phyloP scores from a whole-genome alignment of 2,797 vertebrate genomes.

The Epinephelus awoara region DNA sequence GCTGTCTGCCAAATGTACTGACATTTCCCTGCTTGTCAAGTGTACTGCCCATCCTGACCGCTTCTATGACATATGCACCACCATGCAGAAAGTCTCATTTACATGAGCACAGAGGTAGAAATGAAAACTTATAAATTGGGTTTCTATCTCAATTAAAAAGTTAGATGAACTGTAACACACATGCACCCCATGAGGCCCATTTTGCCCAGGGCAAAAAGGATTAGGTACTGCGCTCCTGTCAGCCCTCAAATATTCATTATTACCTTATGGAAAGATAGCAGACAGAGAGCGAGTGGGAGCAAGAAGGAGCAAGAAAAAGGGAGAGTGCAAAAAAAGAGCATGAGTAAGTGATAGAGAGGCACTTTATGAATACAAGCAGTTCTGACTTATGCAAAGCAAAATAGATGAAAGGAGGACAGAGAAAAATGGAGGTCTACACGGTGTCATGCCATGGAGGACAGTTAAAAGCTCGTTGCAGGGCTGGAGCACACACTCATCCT shows the following conservation, averaged over 20 bases:
- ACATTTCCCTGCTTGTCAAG: constrained; percentile 37
- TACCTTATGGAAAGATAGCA: constrained; percentile 77
- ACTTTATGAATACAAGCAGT: constrained; percentile 72
- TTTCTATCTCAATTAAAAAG: constrained; percentile 81
- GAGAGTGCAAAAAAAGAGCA: constrained; percentile 42
- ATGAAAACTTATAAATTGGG: constrained; percentile 77
- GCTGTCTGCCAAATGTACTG: constrained; percentile 21
- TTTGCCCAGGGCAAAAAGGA: constrained; percentile 78
- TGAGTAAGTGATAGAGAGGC: constrained; percentile 63
- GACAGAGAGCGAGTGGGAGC: constrained; percentile 61
- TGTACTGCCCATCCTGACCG: constrained; percentile 26
- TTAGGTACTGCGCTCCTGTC: constrained; percentile 76
- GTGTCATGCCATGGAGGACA: constrained; percentile 79
- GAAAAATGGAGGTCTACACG: constrained; percentile 73
- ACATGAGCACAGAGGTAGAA: constrained; percentile 66
- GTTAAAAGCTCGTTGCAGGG: constrained; percentile 75
- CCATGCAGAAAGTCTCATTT: constrained; percentile 67
- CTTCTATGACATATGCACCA: constrained; percentile 43
- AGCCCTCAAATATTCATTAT: constrained; percentile 82
- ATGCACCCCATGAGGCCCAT: constrained; percentile 72
- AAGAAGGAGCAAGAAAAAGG: constrained; percentile 50
- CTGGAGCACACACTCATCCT: constrained; percentile 73
- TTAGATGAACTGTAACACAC: constrained; percentile 78
- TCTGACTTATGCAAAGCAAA: constrained; percentile 76
- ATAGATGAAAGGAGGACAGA: constrained; percentile 75